Percentiles rank a stretch among this genome's conserved stretches.
Conservation (phyloP, 2,888 invertebrate genomes). For the Orchesellides sinensis region DNA sequence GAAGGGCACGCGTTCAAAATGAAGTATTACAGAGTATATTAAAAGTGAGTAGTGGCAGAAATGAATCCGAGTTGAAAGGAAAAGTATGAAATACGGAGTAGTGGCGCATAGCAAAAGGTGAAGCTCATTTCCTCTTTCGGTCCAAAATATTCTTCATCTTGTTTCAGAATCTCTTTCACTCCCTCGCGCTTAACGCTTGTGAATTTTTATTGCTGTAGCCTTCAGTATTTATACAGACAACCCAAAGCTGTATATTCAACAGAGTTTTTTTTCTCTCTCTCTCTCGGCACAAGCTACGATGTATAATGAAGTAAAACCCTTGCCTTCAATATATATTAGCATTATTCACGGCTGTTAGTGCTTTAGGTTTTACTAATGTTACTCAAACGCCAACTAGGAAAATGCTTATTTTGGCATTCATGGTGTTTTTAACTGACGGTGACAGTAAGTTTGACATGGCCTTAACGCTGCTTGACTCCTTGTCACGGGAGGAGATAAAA, state of each 20-base stretch:
- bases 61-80: constrained; percentile 2
- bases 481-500: constrained; percentile 8
- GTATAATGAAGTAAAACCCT: no score
- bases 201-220: constrained; percentile 20
- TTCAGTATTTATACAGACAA: background rate
- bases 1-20: constrained; percentile 72
- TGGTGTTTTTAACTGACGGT: constrained; percentile 16
- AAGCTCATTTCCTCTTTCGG: constrained; percentile 53
- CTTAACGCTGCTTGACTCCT: constrained; percentile 18
- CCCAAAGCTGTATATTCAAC: background rate
- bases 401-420: no score
- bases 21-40: constrained; percentile 23
- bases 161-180: background rate
- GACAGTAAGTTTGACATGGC: constrained; percentile 42
- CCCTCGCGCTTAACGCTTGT: background rate
- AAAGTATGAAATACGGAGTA: background rate
- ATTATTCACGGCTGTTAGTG: no score
- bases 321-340: no score
- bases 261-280: no score
- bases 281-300: no score
- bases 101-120: constrained; percentile 37
- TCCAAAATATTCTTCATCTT: background rate
- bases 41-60: constrained; percentile 3
- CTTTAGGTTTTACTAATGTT: no score
- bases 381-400: no score